Base-by-base conservation (phyloP, 2,113 vertebrate species). In the Malurus elegans region DNA sequence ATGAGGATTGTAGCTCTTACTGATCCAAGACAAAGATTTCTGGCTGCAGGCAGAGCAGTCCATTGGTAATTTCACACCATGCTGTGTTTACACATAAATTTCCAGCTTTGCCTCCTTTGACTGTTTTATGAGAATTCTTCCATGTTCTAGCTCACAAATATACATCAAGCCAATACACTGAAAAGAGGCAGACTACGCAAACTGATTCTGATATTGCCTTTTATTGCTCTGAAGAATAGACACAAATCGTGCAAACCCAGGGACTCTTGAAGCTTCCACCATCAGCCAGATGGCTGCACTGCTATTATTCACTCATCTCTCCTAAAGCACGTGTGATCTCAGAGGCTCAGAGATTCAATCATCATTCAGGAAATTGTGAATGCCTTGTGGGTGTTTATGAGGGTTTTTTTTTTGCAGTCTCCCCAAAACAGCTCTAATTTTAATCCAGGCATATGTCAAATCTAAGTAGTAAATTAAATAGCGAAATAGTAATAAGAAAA, bases 41-140 rank as follows among this genome's bases (percentile, higher is more conserved):
- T 94, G 25, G 8, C 73, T 92, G 86, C 75, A 88, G 89, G 70
- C 79, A 74, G 31, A 89, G 31, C 50, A 95, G 76, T 54, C 60
- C 74, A 65, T 56, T 58, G 74, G 86, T 85, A 90, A 95, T 94
- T 93, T 96, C 88, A 94, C 74, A 76, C 67, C 69, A 72, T 38
- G 36, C 66, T 79, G 79, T 88, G 56, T 90, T 93, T 86, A 84
- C 78, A 72, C 65, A 89, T 88, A 87, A 80, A 78, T 97, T 86
- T 73, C 29, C 65, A 83, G 54, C 42, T 92, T 84, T 85, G 31
- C 54, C 78, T 95, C n/a, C 28, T 91, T 83, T 95, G 79, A 88
- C 36, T 81, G 56, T 81, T 96, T 93, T 93, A 90, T 86, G 78
- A 92, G 64, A 97, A 90, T 61, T 72, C 40, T 76, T 92, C 72